Conservation (phyloP, 2,888 invertebrate species). For the Halictus ligatus region DNA sequence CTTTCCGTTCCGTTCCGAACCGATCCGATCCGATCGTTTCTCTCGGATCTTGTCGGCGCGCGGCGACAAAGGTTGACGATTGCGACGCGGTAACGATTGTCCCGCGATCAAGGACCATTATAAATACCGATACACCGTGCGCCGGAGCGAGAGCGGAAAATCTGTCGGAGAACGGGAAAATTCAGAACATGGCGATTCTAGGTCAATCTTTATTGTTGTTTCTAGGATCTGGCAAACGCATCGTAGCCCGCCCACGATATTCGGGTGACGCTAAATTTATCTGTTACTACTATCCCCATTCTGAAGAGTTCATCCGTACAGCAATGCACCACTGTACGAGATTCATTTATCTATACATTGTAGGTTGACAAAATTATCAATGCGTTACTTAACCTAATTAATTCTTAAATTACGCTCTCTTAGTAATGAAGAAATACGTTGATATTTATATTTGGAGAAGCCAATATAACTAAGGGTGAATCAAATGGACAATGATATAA, state of each 20-base stretch:
- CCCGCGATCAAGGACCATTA: constrained; percentile 58
- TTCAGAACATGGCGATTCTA: constrained; percentile 1
- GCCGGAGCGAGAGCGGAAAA: constrained; percentile 12
- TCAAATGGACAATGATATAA: too few relatives aligned
- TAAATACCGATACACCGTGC: constrained; percentile 46
- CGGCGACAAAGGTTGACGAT: constrained; percentile 62
- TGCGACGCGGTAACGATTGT: constrained; percentile 50
- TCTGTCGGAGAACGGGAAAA: constrained; percentile 17
- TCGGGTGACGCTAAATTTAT: neutral
- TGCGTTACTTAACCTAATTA: neutral
- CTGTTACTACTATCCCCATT: neutral
- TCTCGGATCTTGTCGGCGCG: constrained; percentile 33
- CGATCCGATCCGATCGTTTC: neutral
- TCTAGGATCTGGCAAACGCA: constrained; percentile 6
- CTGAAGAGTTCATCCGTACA: neutral
- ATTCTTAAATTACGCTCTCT: neutral
- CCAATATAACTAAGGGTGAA: too few relatives aligned
- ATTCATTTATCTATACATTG: neutral
- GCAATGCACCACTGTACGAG: neutral
- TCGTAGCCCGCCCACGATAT: neutral
- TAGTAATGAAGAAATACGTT: too few relatives aligned
- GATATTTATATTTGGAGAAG: too few relatives aligned
- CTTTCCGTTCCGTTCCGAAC: neutral
- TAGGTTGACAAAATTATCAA: neutral
- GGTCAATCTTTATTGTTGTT: neutral